Percentiles rank a stretch among this genome's conserved stretches.
Evolutionary conservation across 2,797 vertebrate genomes (phyloP).

Genomic region (Anisognathus igniventris): DNA sequence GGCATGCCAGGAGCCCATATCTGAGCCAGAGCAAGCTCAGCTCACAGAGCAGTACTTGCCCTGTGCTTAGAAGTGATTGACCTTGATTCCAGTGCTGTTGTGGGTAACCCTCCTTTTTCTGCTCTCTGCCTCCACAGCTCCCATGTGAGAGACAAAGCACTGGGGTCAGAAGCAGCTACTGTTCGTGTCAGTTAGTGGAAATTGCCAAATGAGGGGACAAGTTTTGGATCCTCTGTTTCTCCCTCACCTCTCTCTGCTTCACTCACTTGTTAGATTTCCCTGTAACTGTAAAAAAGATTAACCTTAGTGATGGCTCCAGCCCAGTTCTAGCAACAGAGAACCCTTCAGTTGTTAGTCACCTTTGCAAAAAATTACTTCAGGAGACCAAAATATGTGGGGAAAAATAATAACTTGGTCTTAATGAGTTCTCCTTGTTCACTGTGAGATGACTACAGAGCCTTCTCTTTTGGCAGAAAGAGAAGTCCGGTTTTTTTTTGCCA

Average conservation of each 20-base stretch:
- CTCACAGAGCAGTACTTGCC: background rate
- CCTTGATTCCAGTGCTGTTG: background rate
- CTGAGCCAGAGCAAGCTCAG: background rate
- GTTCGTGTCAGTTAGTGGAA: background rate
- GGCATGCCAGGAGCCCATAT: rapidly evolving
- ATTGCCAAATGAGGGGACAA: background rate
- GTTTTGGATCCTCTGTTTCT: background rate
- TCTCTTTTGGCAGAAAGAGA: background rate
- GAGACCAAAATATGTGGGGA: background rate
- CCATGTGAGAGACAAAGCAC: background rate
- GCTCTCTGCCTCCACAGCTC: background rate
- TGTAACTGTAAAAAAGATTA: background rate
- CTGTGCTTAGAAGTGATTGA: rapidly evolving
- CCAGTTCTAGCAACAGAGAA: background rate
- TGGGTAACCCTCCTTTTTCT: background rate
- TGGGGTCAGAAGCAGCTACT: background rate
- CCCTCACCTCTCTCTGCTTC: background rate
- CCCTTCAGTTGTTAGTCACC: background rate
- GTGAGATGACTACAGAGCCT: background rate
- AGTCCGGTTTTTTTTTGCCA: background rate
- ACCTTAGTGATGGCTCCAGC: background rate
- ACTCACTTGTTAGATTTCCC: background rate
- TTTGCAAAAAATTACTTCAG: background rate
- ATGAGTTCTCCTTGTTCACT: background rate
- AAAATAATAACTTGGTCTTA: background rate